Percentiles rank a stretch among this genome's conserved stretches.
phyloP scores from a whole-genome alignment of 2,888 invertebrate species.

The Tyria jacobaeae region DNA sequence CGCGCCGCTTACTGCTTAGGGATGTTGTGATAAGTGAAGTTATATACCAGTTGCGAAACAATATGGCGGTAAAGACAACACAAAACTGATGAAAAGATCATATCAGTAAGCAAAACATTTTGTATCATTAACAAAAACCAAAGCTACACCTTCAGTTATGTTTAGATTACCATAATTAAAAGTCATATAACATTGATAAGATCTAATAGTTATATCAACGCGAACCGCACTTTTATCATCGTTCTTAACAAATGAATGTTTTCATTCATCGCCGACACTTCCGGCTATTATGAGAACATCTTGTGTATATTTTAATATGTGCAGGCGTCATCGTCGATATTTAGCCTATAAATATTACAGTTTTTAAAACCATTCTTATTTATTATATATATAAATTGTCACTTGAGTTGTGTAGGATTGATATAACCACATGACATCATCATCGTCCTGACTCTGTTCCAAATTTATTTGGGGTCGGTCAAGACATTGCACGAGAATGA shows the following conservation, averaged over 20 bases:
- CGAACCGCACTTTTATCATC: neutral
- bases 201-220: constrained; percentile 10
- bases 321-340: constrained; percentile 38
- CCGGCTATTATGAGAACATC: constrained; percentile 14
- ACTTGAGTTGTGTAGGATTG: neutral
- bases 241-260: constrained; percentile 10
- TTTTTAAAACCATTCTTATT: constrained; percentile 31
- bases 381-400: constrained; percentile 15
- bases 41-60: no score
- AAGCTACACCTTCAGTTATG: constrained; percentile 1
- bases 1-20: no score
- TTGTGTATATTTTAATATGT: constrained; percentile 37
- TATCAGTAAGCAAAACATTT: neutral
- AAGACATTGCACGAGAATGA: no score
- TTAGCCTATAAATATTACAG: constrained; percentile 11
- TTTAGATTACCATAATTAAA: constrained; percentile 14
- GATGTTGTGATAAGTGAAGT: no score
- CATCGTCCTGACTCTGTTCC: no score
- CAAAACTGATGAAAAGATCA: neutral
- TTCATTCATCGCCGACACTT: constrained; percentile 8
- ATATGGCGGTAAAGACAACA: no score
- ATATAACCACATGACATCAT: neutral
- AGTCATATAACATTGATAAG: neutral
- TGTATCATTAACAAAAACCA: constrained; percentile 13
- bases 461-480: no score